Percentiles rank a stretch among this genome's conserved stretches.
Conservation (phyloP, 2,888 invertebrate genomes). For the Dicycla oo region DNA sequence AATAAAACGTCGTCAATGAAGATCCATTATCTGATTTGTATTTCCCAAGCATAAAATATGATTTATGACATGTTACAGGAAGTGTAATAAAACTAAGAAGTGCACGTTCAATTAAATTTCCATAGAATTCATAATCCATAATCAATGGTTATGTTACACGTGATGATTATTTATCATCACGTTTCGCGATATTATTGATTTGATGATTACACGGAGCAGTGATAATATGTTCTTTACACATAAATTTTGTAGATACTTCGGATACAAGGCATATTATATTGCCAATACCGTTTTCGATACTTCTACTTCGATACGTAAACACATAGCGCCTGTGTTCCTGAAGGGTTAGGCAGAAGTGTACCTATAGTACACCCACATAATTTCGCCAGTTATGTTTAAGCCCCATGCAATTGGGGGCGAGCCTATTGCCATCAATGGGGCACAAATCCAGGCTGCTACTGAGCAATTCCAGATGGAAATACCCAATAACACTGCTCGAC, state of each 20-base stretch:
- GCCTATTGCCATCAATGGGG: no score
- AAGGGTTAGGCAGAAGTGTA: no score
- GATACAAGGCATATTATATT: not conserved
- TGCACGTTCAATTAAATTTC: constrained; percentile 30
- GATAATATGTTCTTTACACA: not conserved
- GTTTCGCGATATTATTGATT: constrained; percentile 24
- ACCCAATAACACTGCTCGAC: no score
- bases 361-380: no score
- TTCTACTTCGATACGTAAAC: no score
- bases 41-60: constrained; percentile 26
- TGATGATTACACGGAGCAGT: not conserved
- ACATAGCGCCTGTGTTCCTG: no score
- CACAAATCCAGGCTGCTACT: no score
- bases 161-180: constrained; percentile 18
- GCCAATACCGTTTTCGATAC: not conserved
- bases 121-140: not conserved
- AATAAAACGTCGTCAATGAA: not conserved
- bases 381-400: no score
- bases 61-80: constrained; percentile 19
- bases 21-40: constrained; percentile 1
- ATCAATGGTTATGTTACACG: constrained; percentile 6
- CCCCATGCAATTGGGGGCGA: no score
- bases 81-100: constrained; percentile 1
- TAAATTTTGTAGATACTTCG: not conserved
- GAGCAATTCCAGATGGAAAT: no score